Conservation (phyloP, 2,797 vertebrate species). For the Tragelaphus eurycerus region DNA sequence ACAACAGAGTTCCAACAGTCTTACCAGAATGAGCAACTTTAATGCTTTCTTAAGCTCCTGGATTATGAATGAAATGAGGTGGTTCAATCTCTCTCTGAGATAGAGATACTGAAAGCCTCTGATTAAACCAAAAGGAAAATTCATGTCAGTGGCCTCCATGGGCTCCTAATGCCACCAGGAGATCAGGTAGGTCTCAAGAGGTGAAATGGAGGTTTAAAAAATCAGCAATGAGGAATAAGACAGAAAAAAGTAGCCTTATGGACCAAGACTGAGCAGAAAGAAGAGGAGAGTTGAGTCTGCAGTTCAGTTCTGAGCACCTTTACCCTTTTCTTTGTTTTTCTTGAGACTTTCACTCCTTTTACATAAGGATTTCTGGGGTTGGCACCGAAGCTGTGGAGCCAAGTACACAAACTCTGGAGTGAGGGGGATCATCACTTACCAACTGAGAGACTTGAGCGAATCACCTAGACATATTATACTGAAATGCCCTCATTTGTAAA, state of each 20-base stretch:
- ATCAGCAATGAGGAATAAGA: neutral
- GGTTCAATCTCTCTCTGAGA: neutral
- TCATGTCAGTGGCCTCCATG: neutral
- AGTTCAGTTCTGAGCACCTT: neutral
- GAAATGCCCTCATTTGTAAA: neutral
- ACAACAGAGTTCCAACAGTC: neutral
- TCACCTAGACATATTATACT: neutral
- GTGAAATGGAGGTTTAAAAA: neutral
- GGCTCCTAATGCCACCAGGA: neutral
- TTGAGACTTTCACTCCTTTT: neutral
- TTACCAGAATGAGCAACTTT: slow-evolving; percentile 16
- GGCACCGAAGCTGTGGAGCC: neutral
- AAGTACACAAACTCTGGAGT: neutral
- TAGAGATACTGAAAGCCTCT: neutral
- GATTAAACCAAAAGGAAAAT: neutral
- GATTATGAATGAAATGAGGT: slow-evolving; percentile 21
- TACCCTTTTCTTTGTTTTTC: neutral
- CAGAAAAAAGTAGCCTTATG: neutral
- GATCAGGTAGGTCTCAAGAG: neutral
- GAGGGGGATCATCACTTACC: neutral
- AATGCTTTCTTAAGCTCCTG: neutral
- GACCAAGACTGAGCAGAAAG: neutral
- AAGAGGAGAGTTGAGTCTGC: neutral
- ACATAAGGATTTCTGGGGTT: neutral
- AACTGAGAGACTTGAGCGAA: neutral